These are phyloP conservation scores for Pachyseris speciosa DNA, from an alignment of 64 coral and sea anemone genomes.

Conservation along the genomic window DNA sequence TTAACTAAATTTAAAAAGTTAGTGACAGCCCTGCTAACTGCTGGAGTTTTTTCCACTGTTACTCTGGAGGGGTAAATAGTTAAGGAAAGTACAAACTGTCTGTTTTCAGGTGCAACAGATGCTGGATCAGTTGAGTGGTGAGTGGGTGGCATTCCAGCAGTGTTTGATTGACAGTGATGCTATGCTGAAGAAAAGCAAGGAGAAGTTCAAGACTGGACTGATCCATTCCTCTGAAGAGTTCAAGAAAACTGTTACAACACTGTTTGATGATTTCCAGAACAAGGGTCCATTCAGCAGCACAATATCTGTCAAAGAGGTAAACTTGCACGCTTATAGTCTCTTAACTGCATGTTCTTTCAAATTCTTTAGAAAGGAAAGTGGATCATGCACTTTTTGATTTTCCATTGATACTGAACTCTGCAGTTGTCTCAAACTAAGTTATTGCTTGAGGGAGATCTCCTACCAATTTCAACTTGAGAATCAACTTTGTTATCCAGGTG, in stretches of 20 bases:
- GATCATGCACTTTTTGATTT: neutral
- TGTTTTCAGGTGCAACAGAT: conserved; percentile 86
- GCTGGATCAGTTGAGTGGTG: conserved; percentile 89
- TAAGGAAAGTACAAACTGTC: neutral
- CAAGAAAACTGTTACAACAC: conserved; percentile 90
- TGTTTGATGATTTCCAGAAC: conserved; percentile 93
- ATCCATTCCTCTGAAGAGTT: conserved; percentile 97
- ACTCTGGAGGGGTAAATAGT: neutral
- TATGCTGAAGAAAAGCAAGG: conserved; percentile 99
- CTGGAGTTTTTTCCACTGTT: too few species aligned
- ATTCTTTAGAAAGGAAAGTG: neutral
- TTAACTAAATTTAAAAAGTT: too few species aligned
- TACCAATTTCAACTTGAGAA: too few species aligned
- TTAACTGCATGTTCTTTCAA: neutral
- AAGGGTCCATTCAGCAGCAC: conserved; percentile 90
- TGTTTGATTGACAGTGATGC: conserved; percentile 96
- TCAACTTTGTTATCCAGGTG: too few species aligned
- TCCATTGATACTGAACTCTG: too few species aligned
- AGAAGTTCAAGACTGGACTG: conserved; percentile 98
- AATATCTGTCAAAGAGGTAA: conserved; percentile 88
- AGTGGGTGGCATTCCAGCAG: conserved; percentile 98
- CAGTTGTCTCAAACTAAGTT: too few species aligned
- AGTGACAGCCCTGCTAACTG: too few species aligned
- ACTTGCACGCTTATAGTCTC: neutral
- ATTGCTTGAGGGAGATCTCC: too few species aligned